Conservation (phyloP, 2,888 invertebrate species). For the Petrolisthes cinctipes region DNA sequence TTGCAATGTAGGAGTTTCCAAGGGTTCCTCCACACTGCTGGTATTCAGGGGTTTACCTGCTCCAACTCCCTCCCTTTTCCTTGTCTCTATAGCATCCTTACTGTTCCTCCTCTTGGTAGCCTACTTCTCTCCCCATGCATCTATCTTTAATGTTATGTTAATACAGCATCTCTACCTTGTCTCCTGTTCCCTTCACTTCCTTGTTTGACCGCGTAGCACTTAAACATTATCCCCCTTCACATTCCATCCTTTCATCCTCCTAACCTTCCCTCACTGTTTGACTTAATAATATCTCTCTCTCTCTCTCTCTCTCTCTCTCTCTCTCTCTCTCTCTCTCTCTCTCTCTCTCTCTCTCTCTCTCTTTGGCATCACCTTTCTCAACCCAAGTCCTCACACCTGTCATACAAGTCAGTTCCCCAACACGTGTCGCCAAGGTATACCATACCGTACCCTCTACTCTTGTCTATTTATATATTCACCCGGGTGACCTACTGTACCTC, state of each 20-base stretch:
- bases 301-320: constrained; percentile 24
- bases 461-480: background rate
- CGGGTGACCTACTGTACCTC: background rate
- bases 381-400: constrained; percentile 22
- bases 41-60: background rate
- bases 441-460: too few relatives aligned
- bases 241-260: background rate
- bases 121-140: background rate
- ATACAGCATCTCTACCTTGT: background rate
- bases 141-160: background rate
- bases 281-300: background rate
- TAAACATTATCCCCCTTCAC: constrained; percentile 17
- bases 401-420: too few relatives aligned
- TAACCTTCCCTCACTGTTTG: background rate
- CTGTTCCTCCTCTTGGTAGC: background rate
- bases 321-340: constrained; percentile 17
- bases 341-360: constrained; percentile 28
- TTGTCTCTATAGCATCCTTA: background rate
- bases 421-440: too few relatives aligned
- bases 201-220: background rate
- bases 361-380: constrained; percentile 8
- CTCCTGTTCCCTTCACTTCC: background rate
- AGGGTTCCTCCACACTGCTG: too few relatives aligned
- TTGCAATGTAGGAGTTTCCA: too few relatives aligned
- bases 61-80: constrained; percentile 4